Percentiles rank a stretch among this genome's conserved stretches.
These are phyloP conservation scores for Acanthosepion lycidas DNA, from an alignment of 2,888 invertebrate species.

Conservation along the genomic window DNA sequence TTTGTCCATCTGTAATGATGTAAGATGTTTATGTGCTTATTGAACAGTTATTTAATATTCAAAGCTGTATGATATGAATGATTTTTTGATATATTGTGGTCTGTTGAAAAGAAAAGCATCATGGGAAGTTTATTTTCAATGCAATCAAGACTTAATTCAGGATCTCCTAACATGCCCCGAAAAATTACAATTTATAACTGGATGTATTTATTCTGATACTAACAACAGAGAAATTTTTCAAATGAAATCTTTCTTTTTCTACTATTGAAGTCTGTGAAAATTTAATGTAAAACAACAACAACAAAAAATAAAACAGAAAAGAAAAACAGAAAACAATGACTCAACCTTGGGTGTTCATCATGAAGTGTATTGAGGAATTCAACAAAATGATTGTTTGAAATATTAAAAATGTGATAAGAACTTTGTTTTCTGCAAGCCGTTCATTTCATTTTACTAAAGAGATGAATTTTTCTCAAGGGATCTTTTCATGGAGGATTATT, in stretches of 20 bases:
- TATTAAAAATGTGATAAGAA: neutral
- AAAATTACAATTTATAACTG: conserved; percentile 33
- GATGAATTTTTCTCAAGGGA: neutral
- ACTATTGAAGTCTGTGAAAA: neutral
- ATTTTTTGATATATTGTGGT: conserved; percentile 23
- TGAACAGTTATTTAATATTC: conserved; percentile 7
- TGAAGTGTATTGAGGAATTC: neutral
- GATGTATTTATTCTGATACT: neutral
- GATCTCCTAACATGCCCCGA: neutral
- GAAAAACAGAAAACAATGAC: too few species aligned
- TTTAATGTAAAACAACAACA: neutral
- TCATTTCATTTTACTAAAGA: conserved; percentile 2
- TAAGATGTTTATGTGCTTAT: conserved; percentile 33
- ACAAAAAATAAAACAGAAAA: neutral
- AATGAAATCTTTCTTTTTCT: neutral
- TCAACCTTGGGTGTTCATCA: neutral
- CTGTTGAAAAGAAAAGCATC: neutral
- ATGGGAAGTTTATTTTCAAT: conserved; percentile 10
- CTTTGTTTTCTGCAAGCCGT: conserved; percentile 11
- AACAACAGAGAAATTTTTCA: neutral
- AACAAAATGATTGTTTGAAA: neutral
- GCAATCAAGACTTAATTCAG: conserved; percentile 33
- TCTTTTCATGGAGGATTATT: neutral
- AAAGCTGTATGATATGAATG: neutral
- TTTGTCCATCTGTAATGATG: neutral